phyloP scores from a whole-genome alignment of 2,113 vertebrate genomes.

The Lasiurus cinereus region DNA sequence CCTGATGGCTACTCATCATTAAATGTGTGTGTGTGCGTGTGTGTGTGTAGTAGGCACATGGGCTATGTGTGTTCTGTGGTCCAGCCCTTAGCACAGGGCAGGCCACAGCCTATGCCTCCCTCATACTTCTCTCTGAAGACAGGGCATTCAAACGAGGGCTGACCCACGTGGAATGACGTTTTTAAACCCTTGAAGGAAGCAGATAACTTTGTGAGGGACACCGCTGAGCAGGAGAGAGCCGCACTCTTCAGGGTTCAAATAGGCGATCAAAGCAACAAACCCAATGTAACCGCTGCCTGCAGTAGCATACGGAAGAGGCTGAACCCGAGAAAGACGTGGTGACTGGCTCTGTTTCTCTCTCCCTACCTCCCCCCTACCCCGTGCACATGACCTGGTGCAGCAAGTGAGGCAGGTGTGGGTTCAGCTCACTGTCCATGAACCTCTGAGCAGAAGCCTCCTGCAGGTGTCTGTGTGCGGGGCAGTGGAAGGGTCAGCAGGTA shows the following conservation, averaged over 20 bases:
- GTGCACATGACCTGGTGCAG: too few relatives aligned
- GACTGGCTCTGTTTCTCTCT: fast-evolving
- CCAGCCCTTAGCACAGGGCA: not conserved
- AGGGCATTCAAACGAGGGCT: not conserved
- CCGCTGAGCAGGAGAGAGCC: not conserved
- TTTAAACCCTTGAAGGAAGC: not conserved
- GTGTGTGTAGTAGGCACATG: not conserved
- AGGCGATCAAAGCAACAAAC: not conserved
- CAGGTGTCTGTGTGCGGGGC: not conserved
- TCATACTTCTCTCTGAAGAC: not conserved
- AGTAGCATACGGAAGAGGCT: not conserved
- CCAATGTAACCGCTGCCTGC: not conserved
- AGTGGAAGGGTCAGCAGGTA: too few relatives aligned
- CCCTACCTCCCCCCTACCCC: fast-evolving
- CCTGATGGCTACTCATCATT: not conserved
- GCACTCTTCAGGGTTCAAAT: not conserved
- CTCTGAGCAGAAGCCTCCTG: not conserved
- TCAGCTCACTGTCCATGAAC: not conserved
- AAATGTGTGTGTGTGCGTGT: not conserved
- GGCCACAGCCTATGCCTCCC: not conserved
- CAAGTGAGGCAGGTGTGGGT: too few relatives aligned
- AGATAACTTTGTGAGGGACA: not conserved
- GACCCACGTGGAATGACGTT: not conserved
- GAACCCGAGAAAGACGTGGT: not conserved
- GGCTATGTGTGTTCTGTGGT: not conserved